These are phyloP conservation scores for Peromyscus leucopus DNA, from an alignment of 2,113 vertebrate species.

Conservation along the genomic window DNA sequence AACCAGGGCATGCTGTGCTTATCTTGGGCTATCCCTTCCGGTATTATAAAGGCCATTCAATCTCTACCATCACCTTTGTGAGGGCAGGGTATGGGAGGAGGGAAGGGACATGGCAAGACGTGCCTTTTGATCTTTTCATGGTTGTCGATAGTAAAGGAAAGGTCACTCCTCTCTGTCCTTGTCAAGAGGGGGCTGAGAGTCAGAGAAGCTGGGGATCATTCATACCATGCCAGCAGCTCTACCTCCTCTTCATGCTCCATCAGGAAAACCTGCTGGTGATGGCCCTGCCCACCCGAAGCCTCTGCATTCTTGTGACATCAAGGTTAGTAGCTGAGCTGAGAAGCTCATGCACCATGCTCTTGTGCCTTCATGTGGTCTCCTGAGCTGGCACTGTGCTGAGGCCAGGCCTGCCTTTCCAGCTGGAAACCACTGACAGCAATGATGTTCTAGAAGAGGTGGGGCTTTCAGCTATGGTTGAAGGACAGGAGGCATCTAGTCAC, in stretches of 20 bases:
- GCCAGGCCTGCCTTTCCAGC: background rate
- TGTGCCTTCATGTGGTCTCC: background rate
- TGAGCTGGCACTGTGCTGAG: background rate
- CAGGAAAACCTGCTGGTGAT: background rate
- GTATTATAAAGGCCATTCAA: background rate
- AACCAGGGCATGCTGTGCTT: background rate
- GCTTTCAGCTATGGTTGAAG: background rate
- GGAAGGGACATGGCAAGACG: accelerated
- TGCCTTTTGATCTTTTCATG: background rate
- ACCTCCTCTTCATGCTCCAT: background rate
- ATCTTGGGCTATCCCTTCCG: background rate
- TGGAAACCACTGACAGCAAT: background rate
- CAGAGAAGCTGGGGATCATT: background rate
- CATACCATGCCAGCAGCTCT: background rate
- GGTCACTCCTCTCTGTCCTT: background rate
- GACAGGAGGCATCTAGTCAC: accelerated
- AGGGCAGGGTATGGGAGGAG: background rate
- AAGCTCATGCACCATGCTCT: background rate
- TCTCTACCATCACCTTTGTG: background rate
- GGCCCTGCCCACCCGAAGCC: background rate
- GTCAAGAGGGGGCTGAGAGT: background rate
- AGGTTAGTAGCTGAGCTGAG: too few species aligned
- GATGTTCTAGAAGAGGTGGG: background rate
- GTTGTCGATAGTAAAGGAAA: background rate
- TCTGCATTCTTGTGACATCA: background rate